Percentiles rank a stretch among this genome's conserved stretches.
phyloP scores from a whole-genome alignment of 2,888 invertebrate genomes.

The Pollenia labialis region DNA sequence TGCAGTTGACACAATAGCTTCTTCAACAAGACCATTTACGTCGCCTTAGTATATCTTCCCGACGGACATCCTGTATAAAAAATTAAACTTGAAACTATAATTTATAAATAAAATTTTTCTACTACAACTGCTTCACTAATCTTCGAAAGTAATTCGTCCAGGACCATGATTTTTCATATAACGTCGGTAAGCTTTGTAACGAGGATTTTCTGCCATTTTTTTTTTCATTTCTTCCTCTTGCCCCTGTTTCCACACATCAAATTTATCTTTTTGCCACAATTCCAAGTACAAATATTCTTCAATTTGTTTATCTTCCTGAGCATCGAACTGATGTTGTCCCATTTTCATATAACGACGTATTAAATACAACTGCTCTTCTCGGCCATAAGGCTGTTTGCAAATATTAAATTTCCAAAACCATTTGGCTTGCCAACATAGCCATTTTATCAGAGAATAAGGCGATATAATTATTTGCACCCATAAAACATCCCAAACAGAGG shows the following conservation, averaged over 20 bases:
- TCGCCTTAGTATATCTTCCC: no score
- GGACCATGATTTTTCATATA: constrained; percentile 96
- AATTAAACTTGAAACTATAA: neutral
- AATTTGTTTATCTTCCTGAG: constrained; percentile 90
- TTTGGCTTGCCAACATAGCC: constrained; percentile 89
- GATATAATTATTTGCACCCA: constrained; percentile 93
- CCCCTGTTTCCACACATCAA: constrained; percentile 90
- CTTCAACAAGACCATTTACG: no score
- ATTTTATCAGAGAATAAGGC: constrained; percentile 90
- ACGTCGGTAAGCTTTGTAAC: constrained; percentile 94
- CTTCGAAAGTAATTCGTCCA: constrained; percentile 95
- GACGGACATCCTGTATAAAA: no score
- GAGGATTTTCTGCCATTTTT: constrained; percentile 92
- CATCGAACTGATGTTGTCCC: constrained; percentile 89
- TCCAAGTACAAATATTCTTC: constrained; percentile 90
- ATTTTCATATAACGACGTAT: constrained; percentile 91
- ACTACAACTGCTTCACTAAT: constrained; percentile 83
- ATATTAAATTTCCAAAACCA: constrained; percentile 94
- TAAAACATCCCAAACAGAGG: constrained; percentile 90
- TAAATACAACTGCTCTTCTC: constrained; percentile 93
- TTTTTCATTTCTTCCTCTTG: constrained; percentile 94
- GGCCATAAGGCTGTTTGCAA: constrained; percentile 90
- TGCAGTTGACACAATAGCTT: no score
- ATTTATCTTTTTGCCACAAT: constrained; percentile 93
- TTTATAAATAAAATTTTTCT: constrained; percentile 33